A percentile compares a stretch with the other conserved stretches of the same genome.
Conservation (phyloP, 2,888 invertebrate genomes). For the Cataglyphis altisquamis region DNA sequence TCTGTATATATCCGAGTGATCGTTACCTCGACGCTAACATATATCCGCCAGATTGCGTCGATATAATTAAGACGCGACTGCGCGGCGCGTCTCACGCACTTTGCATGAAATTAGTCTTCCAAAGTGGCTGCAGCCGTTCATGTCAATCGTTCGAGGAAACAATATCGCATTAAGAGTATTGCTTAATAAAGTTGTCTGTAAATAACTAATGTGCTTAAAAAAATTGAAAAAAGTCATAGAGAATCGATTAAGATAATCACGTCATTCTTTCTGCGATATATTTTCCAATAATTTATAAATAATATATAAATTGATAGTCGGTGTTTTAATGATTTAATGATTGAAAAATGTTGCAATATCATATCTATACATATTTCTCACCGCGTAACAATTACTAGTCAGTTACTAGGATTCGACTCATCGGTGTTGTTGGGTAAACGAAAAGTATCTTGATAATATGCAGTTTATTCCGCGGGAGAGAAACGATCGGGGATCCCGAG, state of each 20-base stretch:
- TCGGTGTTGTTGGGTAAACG: conserved; percentile 25
- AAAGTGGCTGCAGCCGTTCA: conserved; percentile 39
- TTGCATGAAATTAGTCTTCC: conserved; percentile 70
- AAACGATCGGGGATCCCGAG: conserved; percentile 39
- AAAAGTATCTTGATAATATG: conserved; percentile 43
- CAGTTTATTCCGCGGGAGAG: conserved; percentile 38
- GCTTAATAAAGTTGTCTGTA: not conserved
- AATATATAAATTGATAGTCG: too few species aligned
- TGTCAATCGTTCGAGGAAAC: conserved; percentile 8
- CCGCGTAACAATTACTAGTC: conserved; percentile 7
- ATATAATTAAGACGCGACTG: conserved; percentile 78
- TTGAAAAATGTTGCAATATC: not conserved
- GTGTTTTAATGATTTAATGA: not conserved
- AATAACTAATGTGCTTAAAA: not conserved
- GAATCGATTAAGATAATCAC: not conserved
- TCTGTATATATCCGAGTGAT: conserved; percentile 76
- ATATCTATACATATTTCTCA: not conserved
- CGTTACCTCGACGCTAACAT: conserved; percentile 69
- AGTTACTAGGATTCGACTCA: conserved; percentile 36
- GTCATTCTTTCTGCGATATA: not conserved
- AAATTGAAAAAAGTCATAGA: not conserved
- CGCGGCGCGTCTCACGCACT: conserved; percentile 66
- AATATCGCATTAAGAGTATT: not conserved
- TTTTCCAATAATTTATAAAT: not conserved
- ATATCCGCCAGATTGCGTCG: conserved; percentile 70